phyloP scores from a whole-genome alignment of 2,797 vertebrate genomes.

The Rhynchonycteris naso region DNA sequence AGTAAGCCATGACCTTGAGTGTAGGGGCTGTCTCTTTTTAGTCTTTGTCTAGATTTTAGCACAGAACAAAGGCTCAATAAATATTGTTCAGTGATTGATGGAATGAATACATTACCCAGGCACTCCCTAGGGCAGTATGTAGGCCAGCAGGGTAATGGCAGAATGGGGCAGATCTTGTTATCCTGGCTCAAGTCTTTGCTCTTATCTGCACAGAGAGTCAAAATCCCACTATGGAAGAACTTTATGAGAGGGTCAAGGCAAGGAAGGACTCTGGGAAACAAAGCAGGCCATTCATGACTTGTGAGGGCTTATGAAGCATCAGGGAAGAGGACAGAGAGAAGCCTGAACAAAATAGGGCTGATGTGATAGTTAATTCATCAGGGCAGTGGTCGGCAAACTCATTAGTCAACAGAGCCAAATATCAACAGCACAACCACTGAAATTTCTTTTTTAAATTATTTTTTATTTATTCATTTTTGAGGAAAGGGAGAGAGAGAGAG shows the following conservation, averaged over 20 bases:
- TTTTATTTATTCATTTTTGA: too few species aligned
- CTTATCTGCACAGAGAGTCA: neutral
- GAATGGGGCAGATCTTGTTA: neutral
- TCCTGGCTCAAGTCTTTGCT: neutral
- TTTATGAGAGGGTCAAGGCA: neutral
- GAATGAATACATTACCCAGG: neutral
- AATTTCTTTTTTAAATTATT: too few species aligned
- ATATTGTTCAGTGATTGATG: neutral
- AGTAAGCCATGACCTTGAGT: neutral
- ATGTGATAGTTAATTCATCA: neutral
- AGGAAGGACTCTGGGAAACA: neutral
- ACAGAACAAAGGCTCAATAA: neutral
- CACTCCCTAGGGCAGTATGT: neutral
- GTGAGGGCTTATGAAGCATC: neutral
- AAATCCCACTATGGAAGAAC: neutral
- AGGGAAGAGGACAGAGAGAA: neutral
- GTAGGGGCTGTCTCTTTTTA: neutral
- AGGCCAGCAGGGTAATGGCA: neutral
- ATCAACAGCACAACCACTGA: too few species aligned
- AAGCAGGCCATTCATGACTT: neutral
- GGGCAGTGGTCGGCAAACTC: neutral
- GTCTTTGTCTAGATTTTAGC: neutral
- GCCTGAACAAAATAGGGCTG: neutral
- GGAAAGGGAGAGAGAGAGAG: too few species aligned
- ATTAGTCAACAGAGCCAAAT: too few species aligned